phyloP scores from a whole-genome alignment of 2,113 vertebrate species.

The Phycodurus eques region DNA sequence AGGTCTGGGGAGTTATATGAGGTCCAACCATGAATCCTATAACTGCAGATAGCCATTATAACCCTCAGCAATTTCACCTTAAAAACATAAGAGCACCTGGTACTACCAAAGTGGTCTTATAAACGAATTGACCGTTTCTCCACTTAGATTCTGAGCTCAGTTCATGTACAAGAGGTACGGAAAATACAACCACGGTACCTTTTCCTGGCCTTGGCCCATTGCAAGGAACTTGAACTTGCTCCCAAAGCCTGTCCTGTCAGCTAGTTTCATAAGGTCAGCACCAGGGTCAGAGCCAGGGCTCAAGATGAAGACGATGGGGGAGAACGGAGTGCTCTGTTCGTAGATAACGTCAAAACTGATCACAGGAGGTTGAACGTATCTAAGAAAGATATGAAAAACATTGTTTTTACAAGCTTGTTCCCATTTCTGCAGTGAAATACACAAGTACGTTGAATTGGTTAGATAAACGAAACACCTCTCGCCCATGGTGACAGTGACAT shows the following conservation, averaged over 20 bases:
- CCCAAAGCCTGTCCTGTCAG: slow-evolving; percentile 81
- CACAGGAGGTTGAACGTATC: slow-evolving; percentile 93
- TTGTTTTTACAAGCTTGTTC: neutral
- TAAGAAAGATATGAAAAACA: slow-evolving; percentile 47
- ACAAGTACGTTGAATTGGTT: neutral
- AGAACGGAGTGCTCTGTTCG: slow-evolving; percentile 86
- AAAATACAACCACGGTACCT: slow-evolving; percentile 68
- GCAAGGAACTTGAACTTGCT: slow-evolving; percentile 89
- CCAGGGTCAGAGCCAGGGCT: slow-evolving; percentile 93
- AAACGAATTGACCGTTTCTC: no score
- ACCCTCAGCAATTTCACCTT: neutral
- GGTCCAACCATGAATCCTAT: neutral
- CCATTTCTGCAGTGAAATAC: neutral
- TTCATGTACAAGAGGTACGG: neutral
- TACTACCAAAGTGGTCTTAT: no score
- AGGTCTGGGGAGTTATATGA: neutral
- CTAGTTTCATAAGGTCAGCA: slow-evolving; percentile 88
- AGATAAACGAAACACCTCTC: slow-evolving; percentile 75
- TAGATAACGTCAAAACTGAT: slow-evolving; percentile 88
- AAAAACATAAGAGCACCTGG: no score
- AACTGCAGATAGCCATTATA: neutral
- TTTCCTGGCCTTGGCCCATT: slow-evolving; percentile 97
- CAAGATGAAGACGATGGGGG: slow-evolving; percentile 92
- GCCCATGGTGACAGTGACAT: slow-evolving; percentile 82
- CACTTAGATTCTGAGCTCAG: neutral